phyloP scores from a whole-genome alignment of 2,888 invertebrate species.

The Synanthedon myopaeformis region DNA sequence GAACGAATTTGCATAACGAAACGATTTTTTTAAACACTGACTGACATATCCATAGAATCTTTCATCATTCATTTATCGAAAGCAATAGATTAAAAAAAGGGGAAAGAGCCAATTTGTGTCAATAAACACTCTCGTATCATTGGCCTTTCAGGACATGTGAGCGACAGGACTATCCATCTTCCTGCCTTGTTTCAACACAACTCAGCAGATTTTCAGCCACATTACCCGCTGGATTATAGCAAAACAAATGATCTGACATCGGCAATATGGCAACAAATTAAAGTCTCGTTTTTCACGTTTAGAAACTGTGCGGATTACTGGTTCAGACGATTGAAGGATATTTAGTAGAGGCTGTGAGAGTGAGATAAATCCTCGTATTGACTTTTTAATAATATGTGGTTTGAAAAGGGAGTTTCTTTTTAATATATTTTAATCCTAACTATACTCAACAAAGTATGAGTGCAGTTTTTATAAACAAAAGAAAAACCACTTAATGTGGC shows the following conservation, averaged over 20 bases:
- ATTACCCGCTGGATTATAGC: conserved; percentile 24
- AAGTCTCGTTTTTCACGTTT: conserved; percentile 30
- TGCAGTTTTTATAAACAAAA: too few species aligned
- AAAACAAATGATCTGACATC: conserved; percentile 29
- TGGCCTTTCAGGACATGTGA: conserved; percentile 3
- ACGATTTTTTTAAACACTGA: too few species aligned
- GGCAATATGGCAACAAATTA: conserved; percentile 25
- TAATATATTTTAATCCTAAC: too few species aligned
- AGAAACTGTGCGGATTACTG: conserved; percentile 6
- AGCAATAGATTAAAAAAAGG: neutral
- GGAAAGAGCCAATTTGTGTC: neutral
- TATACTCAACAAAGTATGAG: too few species aligned
- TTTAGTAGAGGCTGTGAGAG: neutral
- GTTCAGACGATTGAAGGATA: neutral
- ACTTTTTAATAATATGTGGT: too few species aligned
- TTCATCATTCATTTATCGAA: neutral
- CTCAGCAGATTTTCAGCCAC: conserved; percentile 25
- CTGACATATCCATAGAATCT: neutral
- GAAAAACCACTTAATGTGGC: too few species aligned
- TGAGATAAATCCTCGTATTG: too few species aligned
- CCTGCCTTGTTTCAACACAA: conserved; percentile 6
- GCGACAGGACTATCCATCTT: conserved; percentile 8
- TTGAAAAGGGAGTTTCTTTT: too few species aligned
- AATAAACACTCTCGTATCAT: neutral
- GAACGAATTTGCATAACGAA: too few species aligned